phyloP scores from a whole-genome alignment of 2,797 vertebrate species.

The Hyperoplus immaculatus region DNA sequence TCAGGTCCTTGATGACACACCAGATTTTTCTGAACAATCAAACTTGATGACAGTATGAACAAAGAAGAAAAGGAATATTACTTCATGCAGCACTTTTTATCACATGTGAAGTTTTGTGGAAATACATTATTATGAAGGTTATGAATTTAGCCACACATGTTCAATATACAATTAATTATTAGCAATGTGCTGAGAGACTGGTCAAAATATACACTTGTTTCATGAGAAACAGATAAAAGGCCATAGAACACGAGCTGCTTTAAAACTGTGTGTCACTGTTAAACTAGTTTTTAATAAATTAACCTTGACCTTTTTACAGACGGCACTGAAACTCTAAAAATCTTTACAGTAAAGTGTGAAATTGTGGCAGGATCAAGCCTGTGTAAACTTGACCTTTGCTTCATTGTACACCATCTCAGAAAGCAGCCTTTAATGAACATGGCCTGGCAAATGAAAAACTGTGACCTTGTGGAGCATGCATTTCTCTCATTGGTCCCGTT shows the following conservation, averaged over 20 bases:
- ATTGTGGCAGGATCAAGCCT: conserved; percentile 16
- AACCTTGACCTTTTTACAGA: too few species aligned
- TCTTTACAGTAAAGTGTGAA: conserved; percentile 25
- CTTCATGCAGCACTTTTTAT: too few species aligned
- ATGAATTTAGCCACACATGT: neutral
- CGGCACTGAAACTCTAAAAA: conserved; percentile 76
- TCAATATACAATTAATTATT: neutral
- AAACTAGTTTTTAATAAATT: conserved; percentile 2
- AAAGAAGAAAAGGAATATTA: too few species aligned
- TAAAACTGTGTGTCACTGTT: neutral
- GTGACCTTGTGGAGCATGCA: conserved; percentile 80
- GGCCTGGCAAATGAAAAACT: conserved; percentile 61
- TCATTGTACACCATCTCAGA: conserved; percentile 45
- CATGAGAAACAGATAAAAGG: neutral
- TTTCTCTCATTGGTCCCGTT: conserved; percentile 75
- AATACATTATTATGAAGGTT: neutral
- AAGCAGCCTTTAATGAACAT: conserved; percentile 67
- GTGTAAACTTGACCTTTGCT: conserved; percentile 49
- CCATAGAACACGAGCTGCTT: neutral
- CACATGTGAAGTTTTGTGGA: too few species aligned
- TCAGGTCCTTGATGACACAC: too few species aligned
- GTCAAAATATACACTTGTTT: neutral
- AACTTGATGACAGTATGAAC: too few species aligned
- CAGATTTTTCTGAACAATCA: too few species aligned
- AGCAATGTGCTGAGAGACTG: neutral